Evolutionary conservation across 2,797 vertebrate genomes (phyloP).

Genomic region (Selene dorsalis): DNA sequence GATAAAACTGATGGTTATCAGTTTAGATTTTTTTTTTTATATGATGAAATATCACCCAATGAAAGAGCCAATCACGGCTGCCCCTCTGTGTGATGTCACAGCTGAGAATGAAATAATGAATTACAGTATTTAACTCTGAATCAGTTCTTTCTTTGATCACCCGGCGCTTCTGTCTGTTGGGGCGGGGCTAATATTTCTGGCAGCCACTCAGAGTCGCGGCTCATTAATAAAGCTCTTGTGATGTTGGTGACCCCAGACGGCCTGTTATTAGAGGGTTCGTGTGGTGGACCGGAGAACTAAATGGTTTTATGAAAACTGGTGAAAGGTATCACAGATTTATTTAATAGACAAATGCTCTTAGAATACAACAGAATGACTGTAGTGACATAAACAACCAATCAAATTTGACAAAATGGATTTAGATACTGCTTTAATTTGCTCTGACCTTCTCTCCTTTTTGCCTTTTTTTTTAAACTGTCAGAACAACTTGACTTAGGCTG

Average conservation of each 20-base stretch:
- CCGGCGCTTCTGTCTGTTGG: slow-evolving; percentile 7
- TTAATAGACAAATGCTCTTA: background rate
- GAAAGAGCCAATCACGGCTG: background rate
- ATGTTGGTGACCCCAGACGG: slow-evolving; percentile 18
- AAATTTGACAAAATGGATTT: slow-evolving; percentile 7
- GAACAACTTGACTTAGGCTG: background rate
- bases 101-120: slow-evolving; percentile 18
- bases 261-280: slow-evolving; percentile 1
- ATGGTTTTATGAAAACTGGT: slow-evolving; percentile 7
- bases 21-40: background rate
- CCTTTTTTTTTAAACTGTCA: slow-evolving; percentile 14
- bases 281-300: background rate
- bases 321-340: background rate
- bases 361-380: too few species aligned
- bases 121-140: slow-evolving; percentile 11
- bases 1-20: slow-evolving; percentile 3
- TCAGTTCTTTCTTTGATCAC: slow-evolving; percentile 32
- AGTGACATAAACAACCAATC: background rate
- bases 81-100: slow-evolving; percentile 6
- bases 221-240: slow-evolving; percentile 33
- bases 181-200: slow-evolving; percentile 19
- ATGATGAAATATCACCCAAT: background rate
- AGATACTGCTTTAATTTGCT: background rate
- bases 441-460: background rate
- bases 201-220: slow-evolving; percentile 8